Percentiles rank a stretch among this genome's conserved stretches.
These are phyloP conservation scores for Donacobius atricapilla DNA, from an alignment of 2,113 vertebrate genomes.

Conservation along the genomic window DNA sequence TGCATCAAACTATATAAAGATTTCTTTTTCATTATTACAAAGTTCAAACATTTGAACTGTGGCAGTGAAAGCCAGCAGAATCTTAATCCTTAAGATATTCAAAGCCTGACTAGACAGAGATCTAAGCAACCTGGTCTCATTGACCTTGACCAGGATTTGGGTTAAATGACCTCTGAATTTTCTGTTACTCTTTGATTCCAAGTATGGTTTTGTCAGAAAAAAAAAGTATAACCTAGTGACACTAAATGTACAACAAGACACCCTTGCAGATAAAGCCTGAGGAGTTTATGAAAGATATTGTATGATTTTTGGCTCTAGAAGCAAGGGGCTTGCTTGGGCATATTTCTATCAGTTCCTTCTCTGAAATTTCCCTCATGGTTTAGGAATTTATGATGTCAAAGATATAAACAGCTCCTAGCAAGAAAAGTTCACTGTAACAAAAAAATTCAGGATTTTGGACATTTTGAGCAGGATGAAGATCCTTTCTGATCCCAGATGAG, in stretches of 20 bases:
- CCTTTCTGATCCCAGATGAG: neutral
- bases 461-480: neutral
- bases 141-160: neutral
- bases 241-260: neutral
- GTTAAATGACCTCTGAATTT: neutral
- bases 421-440: neutral
- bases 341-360: neutral
- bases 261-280: neutral
- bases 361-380: neutral
- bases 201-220: neutral
- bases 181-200: neutral
- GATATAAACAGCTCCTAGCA: neutral
- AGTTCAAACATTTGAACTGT: neutral
- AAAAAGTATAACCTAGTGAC: fast-evolving
- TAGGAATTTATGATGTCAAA: neutral
- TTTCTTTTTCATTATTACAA: neutral
- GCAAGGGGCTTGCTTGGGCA: fast-evolving
- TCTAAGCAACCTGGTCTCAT: neutral
- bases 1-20: neutral
- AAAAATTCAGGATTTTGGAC: neutral
- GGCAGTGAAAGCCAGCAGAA: neutral
- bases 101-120: neutral
- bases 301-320: neutral
- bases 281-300: neutral
- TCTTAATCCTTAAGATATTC: neutral